phyloP scores from a whole-genome alignment of 2,113 vertebrate species.

The Motacilla alba region DNA sequence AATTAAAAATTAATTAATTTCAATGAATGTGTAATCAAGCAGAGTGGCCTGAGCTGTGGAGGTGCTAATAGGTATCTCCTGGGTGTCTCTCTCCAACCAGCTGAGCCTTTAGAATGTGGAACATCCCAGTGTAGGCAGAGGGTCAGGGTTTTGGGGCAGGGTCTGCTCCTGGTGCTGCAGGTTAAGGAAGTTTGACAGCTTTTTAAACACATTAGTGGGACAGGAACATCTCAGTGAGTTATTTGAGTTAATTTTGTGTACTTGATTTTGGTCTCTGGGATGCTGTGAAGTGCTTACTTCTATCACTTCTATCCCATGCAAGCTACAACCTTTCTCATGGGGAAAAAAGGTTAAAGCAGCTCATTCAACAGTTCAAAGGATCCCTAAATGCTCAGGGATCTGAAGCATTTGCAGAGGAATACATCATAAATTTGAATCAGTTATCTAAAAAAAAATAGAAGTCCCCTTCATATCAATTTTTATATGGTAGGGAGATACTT shows the following conservation, averaged over 20 bases:
- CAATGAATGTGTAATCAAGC: constrained; percentile 68
- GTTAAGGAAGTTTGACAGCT: not conserved
- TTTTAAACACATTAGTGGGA: not conserved
- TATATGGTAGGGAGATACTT: not conserved
- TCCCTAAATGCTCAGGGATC: not conserved
- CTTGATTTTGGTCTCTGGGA: not conserved
- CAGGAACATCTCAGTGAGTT: not conserved
- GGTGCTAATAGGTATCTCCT: constrained; percentile 65
- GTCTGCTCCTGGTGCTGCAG: not conserved
- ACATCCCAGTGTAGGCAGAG: not conserved
- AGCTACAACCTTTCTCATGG: not conserved
- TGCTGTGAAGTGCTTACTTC: not conserved
- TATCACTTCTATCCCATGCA: not conserved
- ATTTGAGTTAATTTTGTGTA: not conserved
- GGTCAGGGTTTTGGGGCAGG: not conserved
- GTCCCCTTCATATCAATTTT: not conserved
- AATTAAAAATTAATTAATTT: constrained; percentile 82
- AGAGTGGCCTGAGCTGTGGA: constrained; percentile 41
- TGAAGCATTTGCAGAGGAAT: not conserved
- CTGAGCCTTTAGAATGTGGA: constrained; percentile 33
- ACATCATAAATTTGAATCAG: not conserved
- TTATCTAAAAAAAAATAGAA: not conserved
- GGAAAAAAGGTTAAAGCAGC: not conserved
- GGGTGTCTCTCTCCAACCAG: constrained; percentile 4
- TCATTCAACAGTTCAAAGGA: not conserved